These are phyloP conservation scores for Magallana nippona DNA, from an alignment of 2,888 invertebrate genomes.

Conservation along the genomic window DNA sequence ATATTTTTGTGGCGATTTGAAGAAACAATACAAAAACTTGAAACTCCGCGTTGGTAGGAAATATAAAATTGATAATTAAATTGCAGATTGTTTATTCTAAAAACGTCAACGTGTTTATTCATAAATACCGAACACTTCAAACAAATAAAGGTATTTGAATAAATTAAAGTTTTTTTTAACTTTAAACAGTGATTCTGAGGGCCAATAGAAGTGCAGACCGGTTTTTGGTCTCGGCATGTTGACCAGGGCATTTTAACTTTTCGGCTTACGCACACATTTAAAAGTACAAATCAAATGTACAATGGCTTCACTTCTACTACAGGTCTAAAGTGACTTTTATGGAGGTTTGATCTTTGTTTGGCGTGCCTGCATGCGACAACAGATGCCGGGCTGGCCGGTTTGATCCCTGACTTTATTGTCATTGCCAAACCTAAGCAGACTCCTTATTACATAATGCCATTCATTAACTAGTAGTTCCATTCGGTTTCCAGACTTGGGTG, in stretches of 20 bases:
- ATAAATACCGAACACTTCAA: background rate
- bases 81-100: background rate
- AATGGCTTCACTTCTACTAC: background rate
- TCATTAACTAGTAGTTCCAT: background rate
- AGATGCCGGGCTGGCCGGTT: background rate
- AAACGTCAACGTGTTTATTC: background rate
- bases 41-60: background rate
- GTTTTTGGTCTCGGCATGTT: background rate
- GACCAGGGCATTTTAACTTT: background rate
- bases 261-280: background rate
- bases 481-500: no score
- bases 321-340: background rate
- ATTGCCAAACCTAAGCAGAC: background rate
- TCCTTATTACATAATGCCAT: background rate
- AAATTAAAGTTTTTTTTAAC: background rate
- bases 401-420: background rate
- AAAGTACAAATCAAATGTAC: background rate
- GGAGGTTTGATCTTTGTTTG: background rate
- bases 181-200: no score
- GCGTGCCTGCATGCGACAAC: background rate
- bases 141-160: background rate
- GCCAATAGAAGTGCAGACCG: no score
- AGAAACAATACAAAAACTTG: background rate
- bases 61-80: slow-evolving; percentile 2
- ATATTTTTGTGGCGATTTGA: background rate